Percentiles rank a stretch among this genome's conserved stretches.
These are phyloP conservation scores for Hemichromis elongatus DNA, from an alignment of 2,113 vertebrate species.

Conservation along the genomic window DNA sequence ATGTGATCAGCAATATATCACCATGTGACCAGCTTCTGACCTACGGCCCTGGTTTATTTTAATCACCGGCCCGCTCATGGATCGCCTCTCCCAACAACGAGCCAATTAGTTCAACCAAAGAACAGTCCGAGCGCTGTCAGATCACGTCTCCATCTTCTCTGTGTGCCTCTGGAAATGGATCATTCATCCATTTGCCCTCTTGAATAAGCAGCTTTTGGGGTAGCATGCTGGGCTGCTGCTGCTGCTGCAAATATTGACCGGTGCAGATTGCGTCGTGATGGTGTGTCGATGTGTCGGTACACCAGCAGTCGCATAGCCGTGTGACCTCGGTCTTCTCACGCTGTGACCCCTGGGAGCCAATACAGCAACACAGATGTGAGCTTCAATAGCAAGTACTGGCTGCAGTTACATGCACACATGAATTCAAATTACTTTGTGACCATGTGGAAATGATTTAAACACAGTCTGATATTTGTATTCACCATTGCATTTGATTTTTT, in stretches of 20 bases:
- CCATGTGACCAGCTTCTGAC: background rate
- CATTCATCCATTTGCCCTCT: background rate
- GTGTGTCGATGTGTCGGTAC: slow-evolving; percentile 19
- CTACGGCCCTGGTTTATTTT: background rate
- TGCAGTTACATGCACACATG: background rate
- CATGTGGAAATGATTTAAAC: background rate
- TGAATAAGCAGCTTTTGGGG: background rate
- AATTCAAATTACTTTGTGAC: background rate
- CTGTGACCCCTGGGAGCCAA: slow-evolving; percentile 1
- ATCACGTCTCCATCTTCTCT: slow-evolving; percentile 7
- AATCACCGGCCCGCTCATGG: slow-evolving; percentile 26
- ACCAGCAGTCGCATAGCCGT: background rate
- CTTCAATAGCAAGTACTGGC: background rate
- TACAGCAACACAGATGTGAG: slow-evolving; percentile 12
- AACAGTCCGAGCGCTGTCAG: background rate
- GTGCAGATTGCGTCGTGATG: slow-evolving; percentile 5
- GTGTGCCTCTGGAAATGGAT: slow-evolving; percentile 3
- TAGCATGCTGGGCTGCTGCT: background rate
- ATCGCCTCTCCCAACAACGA: slow-evolving; percentile 16
- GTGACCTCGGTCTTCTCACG: slow-evolving; percentile 31
- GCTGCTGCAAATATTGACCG: slow-evolving; percentile 22
- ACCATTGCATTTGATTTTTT: background rate
- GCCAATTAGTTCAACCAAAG: slow-evolving; percentile 38
- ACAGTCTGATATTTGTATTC: background rate
- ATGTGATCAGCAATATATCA: background rate